Base-by-base conservation (phyloP, 2,888 invertebrate species). In the Pachycephus smyrnensis region DNA sequence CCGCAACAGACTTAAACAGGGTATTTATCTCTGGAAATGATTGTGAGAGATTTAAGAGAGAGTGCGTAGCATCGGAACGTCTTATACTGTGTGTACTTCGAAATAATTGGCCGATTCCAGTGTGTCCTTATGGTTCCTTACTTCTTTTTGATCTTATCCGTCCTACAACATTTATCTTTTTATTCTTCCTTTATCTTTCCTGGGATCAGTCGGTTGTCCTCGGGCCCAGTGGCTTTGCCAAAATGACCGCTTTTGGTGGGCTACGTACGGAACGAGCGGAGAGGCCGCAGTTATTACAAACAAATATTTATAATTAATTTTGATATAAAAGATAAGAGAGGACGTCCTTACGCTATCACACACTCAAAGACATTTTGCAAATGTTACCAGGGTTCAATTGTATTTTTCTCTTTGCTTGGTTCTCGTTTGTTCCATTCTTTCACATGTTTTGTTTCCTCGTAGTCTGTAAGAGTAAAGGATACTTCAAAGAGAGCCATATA, bases 181-280 rank as follows among this genome's bases (percentile, higher is more conserved):
- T 55, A 55, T 55, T 55, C 23, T 55, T 23, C 55, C 40, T 23
- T 55, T 23, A 23, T 55, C 55, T 55, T 55, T 55, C 9, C 55
- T 55, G 55, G 55, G 23, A 55, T 55, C 55, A 55, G 55, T 55
- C 55, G 69, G 88, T 91, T 90, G 90, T 91, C 79, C 88, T 85
- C 84, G 88, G 82, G 86, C 85, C 87, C 85, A 91, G 89, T 84
- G 86, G 84, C 83, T 88, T 84, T 80, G 80, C 80, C 85, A 88
- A 90, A 89, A 88, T 86, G 90, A 91, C 90, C 90, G 91, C 91
- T 90, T 90, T 91, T 90, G 88, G 82, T 69, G 83, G 85, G 88
- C 82, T 77, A 84, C 89, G 90, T 35, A 91, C 84, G 86, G 88
- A 83, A 85, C 82, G 88, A 85, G 89, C 90, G 90, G 89, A 86